Evolutionary conservation across 2,888 invertebrate genomes (phyloP).

Genomic region (Brachynemurus nebulosus): DNA sequence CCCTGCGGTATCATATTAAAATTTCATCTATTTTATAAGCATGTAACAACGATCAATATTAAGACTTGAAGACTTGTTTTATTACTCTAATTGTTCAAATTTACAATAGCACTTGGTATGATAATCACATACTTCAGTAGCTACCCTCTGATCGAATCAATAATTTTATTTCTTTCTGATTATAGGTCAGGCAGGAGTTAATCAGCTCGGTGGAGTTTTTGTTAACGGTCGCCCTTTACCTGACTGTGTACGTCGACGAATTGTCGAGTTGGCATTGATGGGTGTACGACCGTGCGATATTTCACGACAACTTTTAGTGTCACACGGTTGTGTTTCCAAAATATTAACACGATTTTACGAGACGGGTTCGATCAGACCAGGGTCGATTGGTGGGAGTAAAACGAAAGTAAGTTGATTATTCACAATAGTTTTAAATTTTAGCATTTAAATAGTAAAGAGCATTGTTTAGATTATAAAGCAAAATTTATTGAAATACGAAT

Average conservation of each 20-base stretch:
- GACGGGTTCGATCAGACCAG: conserved; percentile 90
- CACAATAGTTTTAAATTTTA: no score
- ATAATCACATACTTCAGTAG: no score
- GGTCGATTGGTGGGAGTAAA: conserved; percentile 89
- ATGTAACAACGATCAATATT: no score
- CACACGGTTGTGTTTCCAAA: conserved; percentile 95
- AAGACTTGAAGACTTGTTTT: no score
- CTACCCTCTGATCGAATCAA: no score
- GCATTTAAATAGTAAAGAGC: no score
- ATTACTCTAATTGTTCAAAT: no score
- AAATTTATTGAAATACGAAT: no score
- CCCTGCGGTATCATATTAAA: no score
- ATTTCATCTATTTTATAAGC: no score
- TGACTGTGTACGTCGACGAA: conserved; percentile 82
- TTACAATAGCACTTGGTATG: no score
- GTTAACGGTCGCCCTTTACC: conserved; percentile 96
- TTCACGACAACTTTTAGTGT: conserved; percentile 85
- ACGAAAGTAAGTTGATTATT: conserved; percentile 64
- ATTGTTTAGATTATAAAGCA: no score
- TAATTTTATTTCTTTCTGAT: conserved; percentile 12
- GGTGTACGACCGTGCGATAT: conserved; percentile 96
- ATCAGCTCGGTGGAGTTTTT: conserved; percentile 93
- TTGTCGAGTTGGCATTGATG: conserved; percentile 86
- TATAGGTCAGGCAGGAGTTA: conserved; percentile 91
- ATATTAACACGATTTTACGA: conserved; percentile 93